Conservation (phyloP, 2,113 vertebrate species). For the Microcebus griseorufus region DNA sequence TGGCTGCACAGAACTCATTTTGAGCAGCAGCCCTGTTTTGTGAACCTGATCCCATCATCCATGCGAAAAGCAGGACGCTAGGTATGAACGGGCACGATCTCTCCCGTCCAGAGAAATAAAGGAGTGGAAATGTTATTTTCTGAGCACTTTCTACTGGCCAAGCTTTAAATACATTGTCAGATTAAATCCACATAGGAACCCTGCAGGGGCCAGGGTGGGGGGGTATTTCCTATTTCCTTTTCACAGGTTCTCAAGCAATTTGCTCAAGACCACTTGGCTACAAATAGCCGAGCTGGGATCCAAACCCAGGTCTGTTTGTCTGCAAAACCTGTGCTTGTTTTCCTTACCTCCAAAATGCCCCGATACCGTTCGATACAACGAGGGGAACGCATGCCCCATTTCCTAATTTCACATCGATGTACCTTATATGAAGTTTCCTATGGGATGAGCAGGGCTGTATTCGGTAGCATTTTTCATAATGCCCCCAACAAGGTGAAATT, state of each 20-base stretch:
- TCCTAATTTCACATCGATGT: not conserved
- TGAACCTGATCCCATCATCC: not conserved
- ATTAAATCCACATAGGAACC: not conserved
- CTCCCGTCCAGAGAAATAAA: not conserved
- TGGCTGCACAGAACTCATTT: not conserved
- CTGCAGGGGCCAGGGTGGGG: too few relatives aligned
- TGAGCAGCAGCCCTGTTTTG: not conserved
- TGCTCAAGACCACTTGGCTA: not conserved
- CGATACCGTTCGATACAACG: not conserved
- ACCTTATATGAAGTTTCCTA: not conserved
- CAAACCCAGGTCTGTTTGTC: not conserved
- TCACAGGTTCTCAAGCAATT: not conserved
- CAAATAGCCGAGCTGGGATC: not conserved
- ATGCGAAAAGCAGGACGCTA: not conserved
- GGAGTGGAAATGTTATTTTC: not conserved
- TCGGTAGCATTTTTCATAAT: not conserved
- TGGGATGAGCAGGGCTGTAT: not conserved
- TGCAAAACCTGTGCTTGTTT: not conserved
- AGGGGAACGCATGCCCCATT: not conserved
- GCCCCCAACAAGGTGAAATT: not conserved
- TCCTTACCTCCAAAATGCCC: not conserved
- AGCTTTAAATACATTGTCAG: not conserved
- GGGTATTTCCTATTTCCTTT: not conserved
- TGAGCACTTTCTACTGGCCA: not conserved
- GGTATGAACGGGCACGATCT: not conserved